Conservation (phyloP, 2,113 vertebrate species). For the Puma concolor region DNA sequence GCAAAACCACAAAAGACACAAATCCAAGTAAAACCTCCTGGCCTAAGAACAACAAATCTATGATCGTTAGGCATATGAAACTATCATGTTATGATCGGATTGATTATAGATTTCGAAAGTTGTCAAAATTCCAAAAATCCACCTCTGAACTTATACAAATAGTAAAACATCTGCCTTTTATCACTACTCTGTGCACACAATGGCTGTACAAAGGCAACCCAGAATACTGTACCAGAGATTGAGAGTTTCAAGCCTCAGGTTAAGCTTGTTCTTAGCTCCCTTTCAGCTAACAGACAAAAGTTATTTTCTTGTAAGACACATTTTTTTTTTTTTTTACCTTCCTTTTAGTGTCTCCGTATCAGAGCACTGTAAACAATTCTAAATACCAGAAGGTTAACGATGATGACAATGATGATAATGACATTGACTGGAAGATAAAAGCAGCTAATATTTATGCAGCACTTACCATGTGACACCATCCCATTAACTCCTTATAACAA, state of each 20-base stretch:
- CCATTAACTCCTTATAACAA: neutral
- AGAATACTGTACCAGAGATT: neutral
- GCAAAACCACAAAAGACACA: conserved; percentile 17
- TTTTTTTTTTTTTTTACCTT: neutral
- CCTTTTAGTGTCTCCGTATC: neutral
- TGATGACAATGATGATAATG: neutral
- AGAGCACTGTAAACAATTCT: neutral
- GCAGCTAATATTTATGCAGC: neutral
- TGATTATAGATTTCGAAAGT: conserved; percentile 45
- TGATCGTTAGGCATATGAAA: neutral
- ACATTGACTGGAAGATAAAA: neutral
- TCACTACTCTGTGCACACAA: neutral
- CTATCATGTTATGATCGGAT: neutral
- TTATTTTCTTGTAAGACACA: neutral
- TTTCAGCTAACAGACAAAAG: neutral
- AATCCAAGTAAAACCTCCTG: neutral
- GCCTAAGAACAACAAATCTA: neutral
- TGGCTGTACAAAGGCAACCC: neutral
- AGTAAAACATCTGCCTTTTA: neutral
- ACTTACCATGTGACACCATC: neutral
- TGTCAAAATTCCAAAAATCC: conserved; percentile 34
- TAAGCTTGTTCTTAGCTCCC: neutral
- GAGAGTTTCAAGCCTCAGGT: neutral
- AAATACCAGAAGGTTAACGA: neutral
- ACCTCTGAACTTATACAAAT: neutral